Evolutionary conservation across 2,113 vertebrate species (phyloP), one percentile per base, ranked within the genome.

Genomic region (Smithornis capensis): DNA sequence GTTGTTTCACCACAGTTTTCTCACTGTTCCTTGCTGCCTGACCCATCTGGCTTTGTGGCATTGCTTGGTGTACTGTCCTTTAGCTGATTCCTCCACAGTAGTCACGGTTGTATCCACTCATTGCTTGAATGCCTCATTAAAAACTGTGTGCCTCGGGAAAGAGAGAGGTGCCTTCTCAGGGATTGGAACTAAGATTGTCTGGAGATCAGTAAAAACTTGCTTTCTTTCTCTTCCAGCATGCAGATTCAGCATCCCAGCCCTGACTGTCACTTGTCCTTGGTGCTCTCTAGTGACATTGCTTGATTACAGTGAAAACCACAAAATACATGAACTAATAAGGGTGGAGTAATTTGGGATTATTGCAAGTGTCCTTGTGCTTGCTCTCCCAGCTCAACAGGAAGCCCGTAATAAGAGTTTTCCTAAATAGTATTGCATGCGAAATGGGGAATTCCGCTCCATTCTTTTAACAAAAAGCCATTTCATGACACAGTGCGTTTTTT

Each of bases 371-470:
- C 90, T 84, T 94, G 70, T 87, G 87, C 83, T 96, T 95, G 77
- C 78, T 96, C 49, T 96, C 81, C 83, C 94, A 85, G 75, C 19
- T 91, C 93, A 93, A 94, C 91, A 95, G 97, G 97, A 98, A 98
- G 74, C 89, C 87, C 97, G 97, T 97, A 97, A 96, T 97, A 91
- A 96, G 79, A 92, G 85, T 96, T 97, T 97, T 97, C 89, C 96
- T 94, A 96, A 98, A 96, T 90, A 73, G 85, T 40, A 42, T 78
- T 96, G 64, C 85, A 83, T 96, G 91, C 2, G 2, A 96, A 96
- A 83, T 70, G 62, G 24, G 57, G 77, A 96, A 74, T 94, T 94
- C 79, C 91, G 25, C 65, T 92, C 85, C 19, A 0, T 97, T 96
- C 95, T 95, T 87, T 55, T 86, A 93, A 97, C 91, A 97, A 97